Evolutionary conservation across 1,140 invertebrate species (phyloP).

Genomic region (Grapholita molesta): DNA sequence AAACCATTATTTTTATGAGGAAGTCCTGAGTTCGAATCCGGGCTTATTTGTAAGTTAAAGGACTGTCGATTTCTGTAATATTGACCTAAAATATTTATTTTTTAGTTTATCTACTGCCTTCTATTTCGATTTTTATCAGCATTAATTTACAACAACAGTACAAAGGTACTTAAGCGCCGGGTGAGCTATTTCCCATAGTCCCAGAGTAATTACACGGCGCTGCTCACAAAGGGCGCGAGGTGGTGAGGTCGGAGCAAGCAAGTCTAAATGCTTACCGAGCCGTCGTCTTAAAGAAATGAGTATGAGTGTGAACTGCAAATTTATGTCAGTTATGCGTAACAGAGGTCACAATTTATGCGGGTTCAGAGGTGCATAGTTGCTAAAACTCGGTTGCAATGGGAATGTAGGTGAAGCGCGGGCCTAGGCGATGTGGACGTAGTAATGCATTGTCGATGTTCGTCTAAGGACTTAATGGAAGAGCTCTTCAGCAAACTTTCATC

Average conservation of each 20-base stretch:
- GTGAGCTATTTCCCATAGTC: constrained; percentile 70
- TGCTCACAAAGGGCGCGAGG: constrained; percentile 53
- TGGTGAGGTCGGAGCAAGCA: constrained; percentile 1
- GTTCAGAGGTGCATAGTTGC: neutral
- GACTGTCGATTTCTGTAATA: too few relatives aligned
- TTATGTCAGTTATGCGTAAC: neutral
- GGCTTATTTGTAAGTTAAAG: too few relatives aligned
- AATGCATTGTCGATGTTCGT: constrained; percentile 23
- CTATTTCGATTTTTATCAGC: constrained; percentile 38
- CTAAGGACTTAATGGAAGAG: constrained; percentile 8
- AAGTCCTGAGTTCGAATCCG: too few relatives aligned
- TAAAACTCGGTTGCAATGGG: neutral
- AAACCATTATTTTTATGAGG: too few relatives aligned
- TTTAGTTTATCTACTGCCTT: constrained; percentile 32
- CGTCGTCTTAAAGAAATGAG: neutral
- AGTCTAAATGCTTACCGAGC: neutral
- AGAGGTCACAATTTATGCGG: neutral
- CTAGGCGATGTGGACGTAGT: neutral
- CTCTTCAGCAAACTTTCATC: constrained; percentile 13
- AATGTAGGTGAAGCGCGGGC: neutral
- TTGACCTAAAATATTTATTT: too few relatives aligned
- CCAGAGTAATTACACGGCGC: constrained; percentile 68
- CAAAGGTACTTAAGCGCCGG: constrained; percentile 58
- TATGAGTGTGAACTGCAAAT: neutral
- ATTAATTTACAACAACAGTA: constrained; percentile 66